Evolutionary conservation across 2,888 invertebrate species (phyloP), one percentile per base, ranked within the genome.

Genomic region (Nymphalis urticae): DNA sequence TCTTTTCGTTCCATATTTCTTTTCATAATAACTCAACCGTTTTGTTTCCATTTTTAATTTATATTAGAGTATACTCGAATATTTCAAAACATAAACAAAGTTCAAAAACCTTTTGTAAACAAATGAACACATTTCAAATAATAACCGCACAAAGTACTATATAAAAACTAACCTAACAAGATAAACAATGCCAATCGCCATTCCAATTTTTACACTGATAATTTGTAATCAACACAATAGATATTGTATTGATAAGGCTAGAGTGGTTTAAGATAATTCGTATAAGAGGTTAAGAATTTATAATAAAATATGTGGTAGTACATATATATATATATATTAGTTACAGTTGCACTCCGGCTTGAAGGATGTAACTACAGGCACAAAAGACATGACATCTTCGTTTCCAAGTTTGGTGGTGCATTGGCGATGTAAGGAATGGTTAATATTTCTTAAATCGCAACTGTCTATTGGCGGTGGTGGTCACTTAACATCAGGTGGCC

Each of bases 1-100:
- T 59, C 72, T 74, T 7, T 66, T 42, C 0, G 74, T 73, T 10
- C 76, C 75, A 64, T 79, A 76, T 66, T 73, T 79, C 1, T 66
- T 74, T 65, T 76, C 77, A 70, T 74, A 75, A 54, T 76, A 76
- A 62, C 70, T 77, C 24, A 48, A 58, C 48, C 68, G 68, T 61
- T 73, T 72, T 60, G 65, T 62, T 61, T 64, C 63, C 74, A 71
- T 74, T 50, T 36, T 36, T 17, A 16, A 0, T 47, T 24, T 24
- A 17, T 1, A 9, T 32, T 51, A 6, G 0, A 13, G 36, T 10
- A 42, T 21, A 48, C 8, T 60, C 19, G 50, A 32, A 58, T 58
- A 62, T 24, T 36, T 19, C 32, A 54, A 42, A 13, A 59, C 10
- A 3, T 53, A 54, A 17, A 13, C 32, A 42, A 42, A 42, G 13